These are phyloP conservation scores for Caenorhabditis becei DNA, from an alignment of 2,888 invertebrate genomes.

Conservation along the genomic window DNA sequence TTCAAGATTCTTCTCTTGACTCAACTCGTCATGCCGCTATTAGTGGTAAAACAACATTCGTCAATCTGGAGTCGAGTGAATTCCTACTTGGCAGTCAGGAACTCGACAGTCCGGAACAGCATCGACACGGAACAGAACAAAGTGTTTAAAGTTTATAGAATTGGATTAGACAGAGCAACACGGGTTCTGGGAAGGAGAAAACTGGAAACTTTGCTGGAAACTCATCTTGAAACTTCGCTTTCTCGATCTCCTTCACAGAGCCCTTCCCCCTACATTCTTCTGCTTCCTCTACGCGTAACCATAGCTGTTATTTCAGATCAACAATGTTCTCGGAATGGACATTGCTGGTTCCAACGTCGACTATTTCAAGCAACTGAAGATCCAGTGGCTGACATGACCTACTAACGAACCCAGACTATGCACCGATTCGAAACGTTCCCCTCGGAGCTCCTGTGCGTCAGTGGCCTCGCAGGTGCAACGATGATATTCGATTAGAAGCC, in stretches of 20 bases:
- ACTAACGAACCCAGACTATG: neutral
- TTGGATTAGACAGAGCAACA: too few relatives aligned
- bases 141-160: conserved; percentile 48
- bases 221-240: neutral
- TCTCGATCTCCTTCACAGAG: neutral
- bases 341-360: conserved; percentile 47
- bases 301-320: conserved; percentile 38
- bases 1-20: conserved; percentile 46
- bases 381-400: conserved; percentile 54
- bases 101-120: conserved; percentile 37
- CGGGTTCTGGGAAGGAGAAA: too few relatives aligned
- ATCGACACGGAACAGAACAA: conserved; percentile 40
- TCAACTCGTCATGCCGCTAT: conserved; percentile 49
- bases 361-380: conserved; percentile 50
- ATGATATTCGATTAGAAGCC: conserved; percentile 1
- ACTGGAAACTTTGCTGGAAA: too few relatives aligned
- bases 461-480: conserved; percentile 25
- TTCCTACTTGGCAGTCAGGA: conserved; percentile 15
- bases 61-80: conserved; percentile 51
- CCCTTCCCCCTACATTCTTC: neutral
- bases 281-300: neutral
- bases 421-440: conserved; percentile 6
- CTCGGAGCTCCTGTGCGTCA: neutral
- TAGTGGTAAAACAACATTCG: conserved; percentile 50
- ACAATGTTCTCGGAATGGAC: conserved; percentile 59